Evolutionary conservation across 1,140 invertebrate genomes (phyloP).

Genomic region (Scaptomyza graminum): DNA sequence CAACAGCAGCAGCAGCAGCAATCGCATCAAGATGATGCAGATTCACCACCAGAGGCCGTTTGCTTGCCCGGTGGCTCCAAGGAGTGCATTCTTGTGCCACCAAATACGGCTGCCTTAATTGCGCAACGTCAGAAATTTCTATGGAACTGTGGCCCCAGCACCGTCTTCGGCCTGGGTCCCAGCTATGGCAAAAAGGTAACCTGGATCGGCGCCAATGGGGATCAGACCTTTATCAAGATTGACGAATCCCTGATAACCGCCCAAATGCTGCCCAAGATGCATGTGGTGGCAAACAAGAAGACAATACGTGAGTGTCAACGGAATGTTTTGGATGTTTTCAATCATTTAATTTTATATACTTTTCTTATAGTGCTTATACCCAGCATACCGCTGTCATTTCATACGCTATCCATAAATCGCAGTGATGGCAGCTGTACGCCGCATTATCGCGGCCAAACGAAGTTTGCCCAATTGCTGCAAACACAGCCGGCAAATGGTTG

Average conservation of each 20-base stretch:
- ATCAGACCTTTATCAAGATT: constrained; percentile 97
- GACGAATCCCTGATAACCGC: constrained; percentile 96
- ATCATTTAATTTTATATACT: neutral
- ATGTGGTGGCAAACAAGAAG: constrained; percentile 94
- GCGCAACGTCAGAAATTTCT: constrained; percentile 83
- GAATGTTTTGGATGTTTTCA: neutral
- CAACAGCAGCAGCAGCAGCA: constrained; percentile 63
- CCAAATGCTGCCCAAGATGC: constrained; percentile 92
- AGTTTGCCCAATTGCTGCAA: constrained; percentile 85
- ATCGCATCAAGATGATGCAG: constrained; percentile 16
- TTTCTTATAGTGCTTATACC: constrained; percentile 63
- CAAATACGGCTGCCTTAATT: constrained; percentile 45
- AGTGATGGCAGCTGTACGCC: constrained; percentile 92
- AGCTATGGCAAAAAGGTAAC: constrained; percentile 92
- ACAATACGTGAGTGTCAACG: constrained; percentile 88
- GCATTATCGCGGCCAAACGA: constrained; percentile 89
- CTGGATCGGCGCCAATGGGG: constrained; percentile 96
- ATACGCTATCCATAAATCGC: constrained; percentile 92
- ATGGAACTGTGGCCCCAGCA: constrained; percentile 93
- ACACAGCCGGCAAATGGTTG: constrained; percentile 41
- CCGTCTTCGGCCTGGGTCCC: constrained; percentile 91
- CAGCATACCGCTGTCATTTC: constrained; percentile 85
- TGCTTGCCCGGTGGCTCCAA: constrained; percentile 63
- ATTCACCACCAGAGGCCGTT: constrained; percentile 24
- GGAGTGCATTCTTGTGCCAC: constrained; percentile 59